Base-by-base conservation (phyloP, 2,888 invertebrate genomes). In the Tetragonula carbonaria region DNA sequence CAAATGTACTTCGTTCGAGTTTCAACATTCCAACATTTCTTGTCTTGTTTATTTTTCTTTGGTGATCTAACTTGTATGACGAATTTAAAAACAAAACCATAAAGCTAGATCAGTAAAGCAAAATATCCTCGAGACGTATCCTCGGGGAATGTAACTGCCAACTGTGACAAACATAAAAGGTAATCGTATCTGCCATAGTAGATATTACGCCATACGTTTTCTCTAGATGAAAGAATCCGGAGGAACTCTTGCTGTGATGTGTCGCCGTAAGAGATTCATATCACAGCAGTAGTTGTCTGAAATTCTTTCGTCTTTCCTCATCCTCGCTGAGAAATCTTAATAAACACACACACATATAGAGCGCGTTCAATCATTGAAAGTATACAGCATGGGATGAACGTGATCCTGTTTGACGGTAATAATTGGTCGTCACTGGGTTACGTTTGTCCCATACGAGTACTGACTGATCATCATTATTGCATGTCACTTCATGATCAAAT, bases 1-100 rank as follows among this genome's bases (percentile, higher is more conserved):
- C 50, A 33, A 55, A 45, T 51, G 18, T 51, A n/a, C 28, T 28
- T 28, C 28, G n/a, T 18, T 14, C 6, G n/a, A 45, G 14, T 14
- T 38, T 21, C 21, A 55, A 51, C 33, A 50, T 59, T 13, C 57
- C 33, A n/a, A 62, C 57, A 3, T 33, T 33, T 33, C 28, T 28
- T 28, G 90, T 92, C 93, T 90, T 86, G 84, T 91, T 88, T 92
- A 93, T 93, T 94, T 93, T 93, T 94, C 95, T 96, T 96, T 96
- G 96, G 96, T 96, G 96, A 95, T 93, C 94, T 95, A 95, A 95
- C 95, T 28, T 96, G 95, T 95, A 94, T 94, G 94, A 90, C 92
- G 88, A 88, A 82, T 88, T 65, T 92, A 94, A 95, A 90, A 78
- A 2, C 2, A 33, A 28, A 28, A 91, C 91, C 94, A 94, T 95